These are phyloP conservation scores for Drosophila nebulosa DNA, from an alignment of 1,140 invertebrate genomes.

Conservation along the genomic window DNA sequence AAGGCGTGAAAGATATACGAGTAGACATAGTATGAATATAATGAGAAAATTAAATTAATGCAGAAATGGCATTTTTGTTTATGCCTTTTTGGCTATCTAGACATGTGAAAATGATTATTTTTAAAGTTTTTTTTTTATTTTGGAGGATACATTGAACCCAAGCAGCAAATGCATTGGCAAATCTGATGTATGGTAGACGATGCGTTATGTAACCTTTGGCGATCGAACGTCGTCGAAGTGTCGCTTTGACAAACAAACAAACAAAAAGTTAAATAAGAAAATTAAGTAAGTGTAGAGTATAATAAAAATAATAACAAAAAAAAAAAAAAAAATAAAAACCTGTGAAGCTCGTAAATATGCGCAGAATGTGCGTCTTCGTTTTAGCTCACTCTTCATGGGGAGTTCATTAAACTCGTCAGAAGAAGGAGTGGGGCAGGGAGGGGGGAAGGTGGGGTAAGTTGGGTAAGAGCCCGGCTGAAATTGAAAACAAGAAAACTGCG, in stretches of 20 bases:
- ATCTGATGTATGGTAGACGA: constrained; percentile 17
- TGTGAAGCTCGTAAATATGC: constrained; percentile 45
- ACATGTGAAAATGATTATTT: constrained; percentile 53
- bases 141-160: constrained; percentile 62
- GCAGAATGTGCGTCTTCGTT: constrained; percentile 53
- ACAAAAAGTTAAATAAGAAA: neutral
- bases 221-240: constrained; percentile 1
- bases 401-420: constrained; percentile 8
- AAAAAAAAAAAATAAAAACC: neutral
- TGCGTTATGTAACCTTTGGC: constrained; percentile 52
- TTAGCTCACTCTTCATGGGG: constrained; percentile 4
- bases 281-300: neutral
- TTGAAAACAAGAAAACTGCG: constrained; percentile 64
- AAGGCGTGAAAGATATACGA: constrained; percentile 45
- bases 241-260: neutral
- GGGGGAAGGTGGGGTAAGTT: no score
- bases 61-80: neutral
- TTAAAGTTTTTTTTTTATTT: neutral
- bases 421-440: no score
- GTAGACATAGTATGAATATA: neutral
- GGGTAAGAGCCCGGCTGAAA: constrained; percentile 52
- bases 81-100: neutral
- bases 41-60: neutral
- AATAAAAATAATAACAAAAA: constrained; percentile 2
- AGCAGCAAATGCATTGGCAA: neutral